These are phyloP conservation scores for Cerceris rybyensis DNA, from an alignment of 2,888 invertebrate species.

Conservation along the genomic window DNA sequence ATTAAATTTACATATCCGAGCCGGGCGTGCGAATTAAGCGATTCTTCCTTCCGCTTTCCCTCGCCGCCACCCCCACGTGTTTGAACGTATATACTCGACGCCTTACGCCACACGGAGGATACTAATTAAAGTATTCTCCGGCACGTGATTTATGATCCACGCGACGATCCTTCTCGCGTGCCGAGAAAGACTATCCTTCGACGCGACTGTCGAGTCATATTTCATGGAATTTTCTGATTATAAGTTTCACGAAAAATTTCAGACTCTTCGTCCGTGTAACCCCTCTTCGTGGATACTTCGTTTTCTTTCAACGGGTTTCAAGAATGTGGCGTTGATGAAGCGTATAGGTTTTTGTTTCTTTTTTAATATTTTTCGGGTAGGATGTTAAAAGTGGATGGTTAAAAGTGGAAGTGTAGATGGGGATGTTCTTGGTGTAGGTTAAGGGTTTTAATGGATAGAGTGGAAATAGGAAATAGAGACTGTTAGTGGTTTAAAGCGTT, in stretches of 20 bases:
- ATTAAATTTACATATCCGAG: slow-evolving; percentile 76
- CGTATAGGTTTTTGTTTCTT: no score
- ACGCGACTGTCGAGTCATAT: slow-evolving; percentile 6
- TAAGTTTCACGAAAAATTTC: neutral
- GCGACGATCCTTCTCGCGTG: slow-evolving; percentile 1
- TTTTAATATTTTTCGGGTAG: no score
- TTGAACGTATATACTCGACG: slow-evolving; percentile 11
- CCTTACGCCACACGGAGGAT: slow-evolving; percentile 9
- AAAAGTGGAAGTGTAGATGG: no score
- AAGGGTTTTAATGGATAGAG: no score
- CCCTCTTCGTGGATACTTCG: no score
- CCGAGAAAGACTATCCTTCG: slow-evolving; percentile 9
- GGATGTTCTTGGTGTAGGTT: no score
- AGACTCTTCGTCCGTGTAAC: no score
- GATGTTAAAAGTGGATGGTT: no score
- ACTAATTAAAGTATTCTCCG: slow-evolving; percentile 52
- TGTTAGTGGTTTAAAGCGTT: no score
- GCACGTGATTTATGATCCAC: slow-evolving; percentile 38
- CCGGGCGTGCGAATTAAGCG: slow-evolving; percentile 64
- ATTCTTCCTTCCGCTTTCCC: slow-evolving; percentile 63
- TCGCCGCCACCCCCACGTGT: neutral
- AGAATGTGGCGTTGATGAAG: no score
- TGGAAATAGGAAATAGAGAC: no score
- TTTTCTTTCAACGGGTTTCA: no score
- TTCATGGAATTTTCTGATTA: slow-evolving; percentile 3